These are phyloP conservation scores for Calidris pygmaea DNA, from an alignment of 2,113 vertebrate genomes.

Conservation along the genomic window DNA sequence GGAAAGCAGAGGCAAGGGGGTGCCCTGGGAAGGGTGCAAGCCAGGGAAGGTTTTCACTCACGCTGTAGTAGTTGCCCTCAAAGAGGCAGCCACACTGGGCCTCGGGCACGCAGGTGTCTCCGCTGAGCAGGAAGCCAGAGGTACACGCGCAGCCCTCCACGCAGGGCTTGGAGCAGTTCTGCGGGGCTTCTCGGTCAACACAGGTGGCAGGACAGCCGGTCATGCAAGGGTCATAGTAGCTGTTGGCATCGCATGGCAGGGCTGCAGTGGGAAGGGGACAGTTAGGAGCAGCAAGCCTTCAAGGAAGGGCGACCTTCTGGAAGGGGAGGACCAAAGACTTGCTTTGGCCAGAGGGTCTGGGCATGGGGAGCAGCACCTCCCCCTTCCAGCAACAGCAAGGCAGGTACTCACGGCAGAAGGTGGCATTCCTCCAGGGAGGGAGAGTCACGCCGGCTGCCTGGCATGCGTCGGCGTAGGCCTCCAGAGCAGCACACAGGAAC, in stretches of 20 bases:
- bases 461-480: too few species aligned
- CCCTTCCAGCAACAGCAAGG: background rate
- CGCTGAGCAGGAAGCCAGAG: conserved; percentile 69
- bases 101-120: conserved; percentile 55
- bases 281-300: background rate
- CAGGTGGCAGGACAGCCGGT: conserved; percentile 49
- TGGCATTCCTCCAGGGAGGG: conserved; percentile 75
- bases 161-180: conserved; percentile 69
- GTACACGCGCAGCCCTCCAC: conserved; percentile 72
- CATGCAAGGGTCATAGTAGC: conserved; percentile 65
- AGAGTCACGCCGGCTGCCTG: background rate
- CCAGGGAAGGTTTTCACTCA: conserved; percentile 22
- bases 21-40: background rate
- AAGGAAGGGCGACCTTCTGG: background rate
- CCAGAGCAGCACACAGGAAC: conserved; percentile 67
- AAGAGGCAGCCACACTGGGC: conserved; percentile 69
- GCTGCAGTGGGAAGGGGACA: conserved; percentile 36
- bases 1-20: background rate
- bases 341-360: background rate
- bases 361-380: background rate
- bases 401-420: conserved; percentile 78
- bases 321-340: background rate
- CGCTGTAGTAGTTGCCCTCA: conserved; percentile 32
- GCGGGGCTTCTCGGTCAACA: background rate
- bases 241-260: conserved; percentile 67